phyloP scores from a whole-genome alignment of 2,113 vertebrate species.

The Sylvicapra grimmia region DNA sequence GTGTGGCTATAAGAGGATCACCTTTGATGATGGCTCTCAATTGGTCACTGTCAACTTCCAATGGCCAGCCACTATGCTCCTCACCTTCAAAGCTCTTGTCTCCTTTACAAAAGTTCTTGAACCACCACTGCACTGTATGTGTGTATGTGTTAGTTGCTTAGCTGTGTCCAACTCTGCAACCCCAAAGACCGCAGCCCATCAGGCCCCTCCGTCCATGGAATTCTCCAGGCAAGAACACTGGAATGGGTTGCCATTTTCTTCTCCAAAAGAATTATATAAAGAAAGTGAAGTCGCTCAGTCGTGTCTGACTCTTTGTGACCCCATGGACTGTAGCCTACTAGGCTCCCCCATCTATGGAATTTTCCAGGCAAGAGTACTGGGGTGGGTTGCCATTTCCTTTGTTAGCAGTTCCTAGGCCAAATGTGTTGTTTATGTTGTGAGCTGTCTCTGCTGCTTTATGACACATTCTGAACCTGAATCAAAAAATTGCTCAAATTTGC shows the following conservation, averaged over 20 bases:
- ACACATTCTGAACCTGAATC: background rate
- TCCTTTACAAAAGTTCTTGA: background rate
- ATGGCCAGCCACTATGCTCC: background rate
- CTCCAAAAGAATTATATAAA: background rate
- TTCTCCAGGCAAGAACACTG: background rate
- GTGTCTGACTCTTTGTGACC: rapidly evolving
- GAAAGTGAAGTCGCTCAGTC: background rate
- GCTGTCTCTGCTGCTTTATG: background rate
- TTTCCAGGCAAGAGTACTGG: background rate
- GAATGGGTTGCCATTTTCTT: background rate
- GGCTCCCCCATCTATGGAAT: background rate
- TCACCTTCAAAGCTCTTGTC: background rate
- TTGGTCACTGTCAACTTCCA: background rate
- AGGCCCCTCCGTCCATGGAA: background rate
- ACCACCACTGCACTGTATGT: background rate
- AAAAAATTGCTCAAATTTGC: background rate
- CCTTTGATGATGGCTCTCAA: background rate
- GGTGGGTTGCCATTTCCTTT: background rate
- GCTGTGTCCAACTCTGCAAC: background rate
- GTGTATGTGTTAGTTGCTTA: background rate
- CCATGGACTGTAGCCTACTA: background rate
- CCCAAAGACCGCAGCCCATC: background rate
- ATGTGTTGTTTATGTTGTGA: background rate
- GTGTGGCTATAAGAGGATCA: background rate
- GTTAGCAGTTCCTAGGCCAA: background rate